Base-by-base conservation (phyloP, 1,140 invertebrate genomes). In the Caenorhabditis remanei region DNA sequence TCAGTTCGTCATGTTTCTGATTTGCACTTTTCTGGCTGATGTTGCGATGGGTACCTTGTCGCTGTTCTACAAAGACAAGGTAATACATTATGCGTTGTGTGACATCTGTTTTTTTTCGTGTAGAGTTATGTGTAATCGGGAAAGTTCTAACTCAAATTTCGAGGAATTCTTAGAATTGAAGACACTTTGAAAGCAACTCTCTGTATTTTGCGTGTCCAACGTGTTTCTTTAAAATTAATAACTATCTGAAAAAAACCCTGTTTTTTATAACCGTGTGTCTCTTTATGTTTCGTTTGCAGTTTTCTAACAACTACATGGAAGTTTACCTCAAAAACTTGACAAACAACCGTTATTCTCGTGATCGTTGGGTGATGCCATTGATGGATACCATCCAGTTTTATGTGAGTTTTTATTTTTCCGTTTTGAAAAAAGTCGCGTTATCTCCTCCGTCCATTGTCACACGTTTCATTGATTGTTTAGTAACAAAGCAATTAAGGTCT, bases 281-380 rank as follows among this genome's bases (percentile, higher is more conserved):
- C 32, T 32, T 32, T 2, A 32, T 32, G 32, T 32, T 85, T n/a
- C 24, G 21, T 79, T 56, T 92, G 84, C 83, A 92, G 91, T 92
- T 92, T 79, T 43, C 88, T 16, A 86, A 85, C 63, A 53, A 87
- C 32, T 43, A 86, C n/a, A 92, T 92, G 91, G 55, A 53, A 46
- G 56, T 87, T 21, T 92, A 92, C 79, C 71, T 92, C 65, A 84
- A 85, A n/a, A 92, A 92, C 58, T 85, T 93, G 14, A 89, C 89
- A 21, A 71, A 90, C 50, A 93, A 92, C 85, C 89, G 92, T 19
- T 92, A 92, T 87, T 88, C 75, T 53, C 89, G 92, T 58, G 91
- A 92, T 83, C 88, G 91, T 82, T 92, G 91, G 91, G 91, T 91
- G n/a, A 65, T 61, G n/a, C 90, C 90, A 14, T 85, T 92, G 24